Conservation (phyloP, 2,113 vertebrate genomes). For the Nesogale talazaci region DNA sequence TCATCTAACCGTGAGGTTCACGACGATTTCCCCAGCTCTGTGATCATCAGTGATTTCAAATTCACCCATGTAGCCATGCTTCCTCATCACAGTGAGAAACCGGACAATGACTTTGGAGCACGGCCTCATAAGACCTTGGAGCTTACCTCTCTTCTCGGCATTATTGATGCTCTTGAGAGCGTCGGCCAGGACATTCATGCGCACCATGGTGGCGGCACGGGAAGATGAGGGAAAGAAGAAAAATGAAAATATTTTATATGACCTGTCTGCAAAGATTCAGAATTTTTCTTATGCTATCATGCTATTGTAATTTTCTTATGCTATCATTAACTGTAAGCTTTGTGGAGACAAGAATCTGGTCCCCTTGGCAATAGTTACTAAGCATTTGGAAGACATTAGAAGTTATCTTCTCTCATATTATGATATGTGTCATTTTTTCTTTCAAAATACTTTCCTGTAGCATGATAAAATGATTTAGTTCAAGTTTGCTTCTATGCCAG, state of each 20-base stretch:
- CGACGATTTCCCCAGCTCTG: no score
- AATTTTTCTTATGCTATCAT: background rate
- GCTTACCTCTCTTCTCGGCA: no score
- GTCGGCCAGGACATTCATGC: no score
- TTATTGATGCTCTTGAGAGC: no score
- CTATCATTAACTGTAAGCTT: background rate
- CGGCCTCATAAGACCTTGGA: no score
- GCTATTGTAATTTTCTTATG: background rate
- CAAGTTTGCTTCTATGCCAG: background rate
- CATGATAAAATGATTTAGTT: constrained; percentile 43
- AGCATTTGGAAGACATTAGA: constrained; percentile 33
- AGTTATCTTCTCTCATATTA: constrained; percentile 46
- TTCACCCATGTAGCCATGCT: no score
- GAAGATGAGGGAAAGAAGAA: no score
- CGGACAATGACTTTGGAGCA: no score
- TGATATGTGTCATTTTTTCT: background rate
- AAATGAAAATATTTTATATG: background rate
- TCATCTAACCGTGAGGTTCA: no score
- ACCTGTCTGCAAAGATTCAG: background rate
- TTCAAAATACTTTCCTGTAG: background rate
- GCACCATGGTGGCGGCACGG: no score
- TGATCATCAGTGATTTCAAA: no score
- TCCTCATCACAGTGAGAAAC: no score
- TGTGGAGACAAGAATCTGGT: constrained; percentile 62
- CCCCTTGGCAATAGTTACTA: constrained; percentile 83